phyloP scores from a whole-genome alignment of 2,113 vertebrate genomes.

The Hippoglossus stenolepis region DNA sequence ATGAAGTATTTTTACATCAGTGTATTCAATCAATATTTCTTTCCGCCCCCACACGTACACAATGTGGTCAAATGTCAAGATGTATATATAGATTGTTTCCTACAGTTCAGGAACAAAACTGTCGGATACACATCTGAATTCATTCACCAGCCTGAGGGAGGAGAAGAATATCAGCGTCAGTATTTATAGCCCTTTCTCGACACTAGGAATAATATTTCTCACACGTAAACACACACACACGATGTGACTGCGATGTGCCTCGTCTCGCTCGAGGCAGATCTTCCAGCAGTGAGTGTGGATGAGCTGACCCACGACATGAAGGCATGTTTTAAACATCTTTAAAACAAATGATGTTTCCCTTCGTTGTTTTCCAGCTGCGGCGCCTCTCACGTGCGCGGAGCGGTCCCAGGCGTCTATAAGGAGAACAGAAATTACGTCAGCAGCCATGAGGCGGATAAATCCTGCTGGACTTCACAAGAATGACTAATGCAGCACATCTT shows the following conservation, averaged over 20 bases:
- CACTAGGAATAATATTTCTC: constrained; percentile 41
- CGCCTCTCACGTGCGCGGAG: constrained; percentile 1
- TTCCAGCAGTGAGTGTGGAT: constrained; percentile 37
- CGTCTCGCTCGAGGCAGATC: constrained; percentile 22
- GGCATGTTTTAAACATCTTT: constrained; percentile 33
- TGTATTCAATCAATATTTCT: not conserved
- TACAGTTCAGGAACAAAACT: constrained; percentile 8
- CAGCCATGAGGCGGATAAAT: constrained; percentile 39
- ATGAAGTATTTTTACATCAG: not conserved
- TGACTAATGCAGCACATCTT: constrained; percentile 47
- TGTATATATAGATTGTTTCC: not conserved
- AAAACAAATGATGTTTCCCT: not conserved
- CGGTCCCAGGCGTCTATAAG: not conserved
- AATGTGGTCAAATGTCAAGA: not conserved
- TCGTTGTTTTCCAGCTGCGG: not conserved
- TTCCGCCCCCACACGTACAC: too few relatives aligned
- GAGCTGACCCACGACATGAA: constrained; percentile 49
- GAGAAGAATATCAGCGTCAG: constrained; percentile 17
- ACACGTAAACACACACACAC: constrained; percentile 1
- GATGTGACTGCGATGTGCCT: constrained; percentile 14
- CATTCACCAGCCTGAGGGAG: constrained; percentile 16
- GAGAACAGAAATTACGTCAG: constrained; percentile 10
- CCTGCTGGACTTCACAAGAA: constrained; percentile 24
- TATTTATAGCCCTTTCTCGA: constrained; percentile 53
- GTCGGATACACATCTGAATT: constrained; percentile 12